These are phyloP conservation scores for Plectropomus leopardus DNA, from an alignment of 2,113 vertebrate genomes.

Conservation along the genomic window DNA sequence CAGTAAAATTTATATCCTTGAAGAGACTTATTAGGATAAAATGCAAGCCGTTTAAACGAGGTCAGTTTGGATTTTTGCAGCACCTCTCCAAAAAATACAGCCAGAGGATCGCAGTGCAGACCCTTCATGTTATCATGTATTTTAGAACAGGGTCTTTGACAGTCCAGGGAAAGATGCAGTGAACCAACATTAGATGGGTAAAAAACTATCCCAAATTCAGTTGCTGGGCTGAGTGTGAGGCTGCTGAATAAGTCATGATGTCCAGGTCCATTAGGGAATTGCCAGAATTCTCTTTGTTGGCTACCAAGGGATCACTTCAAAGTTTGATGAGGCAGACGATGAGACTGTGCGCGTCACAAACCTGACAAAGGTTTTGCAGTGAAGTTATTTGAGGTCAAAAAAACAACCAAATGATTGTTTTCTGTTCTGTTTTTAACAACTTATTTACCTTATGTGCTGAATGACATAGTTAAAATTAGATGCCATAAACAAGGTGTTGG, in stretches of 20 bases:
- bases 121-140: slow-evolving; percentile 40
- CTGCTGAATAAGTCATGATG: slow-evolving; percentile 72
- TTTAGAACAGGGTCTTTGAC: slow-evolving; percentile 40
- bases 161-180: slow-evolving; percentile 26
- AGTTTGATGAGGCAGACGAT: slow-evolving; percentile 67
- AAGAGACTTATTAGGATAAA: slow-evolving; percentile 35
- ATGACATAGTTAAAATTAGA: not conserved
- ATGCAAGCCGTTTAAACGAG: not conserved
- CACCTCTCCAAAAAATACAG: not conserved
- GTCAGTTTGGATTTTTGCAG: slow-evolving; percentile 2
- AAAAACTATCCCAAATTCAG: slow-evolving; percentile 66
- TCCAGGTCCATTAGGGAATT: slow-evolving; percentile 72
- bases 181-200: slow-evolving; percentile 33
- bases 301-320: slow-evolving; percentile 63
- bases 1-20: too few relatives aligned
- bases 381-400: slow-evolving; percentile 5
- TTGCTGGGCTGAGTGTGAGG: slow-evolving; percentile 39
- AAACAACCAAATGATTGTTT: not conserved
- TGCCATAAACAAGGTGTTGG: not conserved
- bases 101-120: slow-evolving; percentile 6
- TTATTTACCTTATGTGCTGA: not conserved
- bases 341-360: slow-evolving; percentile 7
- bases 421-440: not conserved
- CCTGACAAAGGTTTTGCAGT: slow-evolving; percentile 1
- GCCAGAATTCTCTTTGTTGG: slow-evolving; percentile 62